phyloP scores from a whole-genome alignment of 53 echinoderm and acorn worm genomes.

The Henricia sp. region DNA sequence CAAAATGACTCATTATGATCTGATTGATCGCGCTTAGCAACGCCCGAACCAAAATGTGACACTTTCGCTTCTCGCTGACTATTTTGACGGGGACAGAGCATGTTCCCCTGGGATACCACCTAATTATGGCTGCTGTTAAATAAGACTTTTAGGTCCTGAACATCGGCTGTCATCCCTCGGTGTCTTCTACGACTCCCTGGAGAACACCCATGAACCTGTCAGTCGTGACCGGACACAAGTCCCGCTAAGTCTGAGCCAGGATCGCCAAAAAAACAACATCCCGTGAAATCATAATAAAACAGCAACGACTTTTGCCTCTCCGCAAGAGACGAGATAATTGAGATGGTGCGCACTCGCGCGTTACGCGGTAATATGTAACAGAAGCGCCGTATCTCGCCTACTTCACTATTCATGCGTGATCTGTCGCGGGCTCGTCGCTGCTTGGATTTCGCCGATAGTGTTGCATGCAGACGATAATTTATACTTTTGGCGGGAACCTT shows the following conservation, averaged over 20 bases:
- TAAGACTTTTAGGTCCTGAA: conserved; percentile 36
- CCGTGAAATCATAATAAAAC: neutral
- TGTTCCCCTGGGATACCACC: neutral
- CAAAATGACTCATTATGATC: conserved; percentile 42
- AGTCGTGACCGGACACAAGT: conserved; percentile 11
- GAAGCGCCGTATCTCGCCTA: neutral
- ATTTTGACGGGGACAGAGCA: conserved; percentile 19
- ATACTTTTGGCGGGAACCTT: conserved; percentile 33
- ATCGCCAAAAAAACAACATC: conserved; percentile 33
- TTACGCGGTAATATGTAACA: conserved; percentile 35
- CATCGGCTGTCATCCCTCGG: neutral
- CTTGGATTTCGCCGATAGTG: neutral
- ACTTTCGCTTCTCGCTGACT: conserved; percentile 19
- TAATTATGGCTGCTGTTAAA: conserved; percentile 50
- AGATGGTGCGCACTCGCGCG: conserved; percentile 25
- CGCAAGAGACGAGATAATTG: conserved; percentile 55
- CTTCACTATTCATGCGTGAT: neutral
- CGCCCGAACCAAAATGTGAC: conserved; percentile 42
- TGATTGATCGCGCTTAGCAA: conserved; percentile 37
- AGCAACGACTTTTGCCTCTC: conserved; percentile 17
- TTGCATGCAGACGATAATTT: conserved; percentile 1
- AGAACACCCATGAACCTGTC: neutral
- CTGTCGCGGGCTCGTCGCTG: conserved; percentile 3
- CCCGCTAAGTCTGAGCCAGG: conserved; percentile 16
- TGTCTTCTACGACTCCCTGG: conserved; percentile 26